These are phyloP conservation scores for Lordiphosa stackelbergi DNA, from an alignment of 1,140 invertebrate genomes.

Conservation along the genomic window DNA sequence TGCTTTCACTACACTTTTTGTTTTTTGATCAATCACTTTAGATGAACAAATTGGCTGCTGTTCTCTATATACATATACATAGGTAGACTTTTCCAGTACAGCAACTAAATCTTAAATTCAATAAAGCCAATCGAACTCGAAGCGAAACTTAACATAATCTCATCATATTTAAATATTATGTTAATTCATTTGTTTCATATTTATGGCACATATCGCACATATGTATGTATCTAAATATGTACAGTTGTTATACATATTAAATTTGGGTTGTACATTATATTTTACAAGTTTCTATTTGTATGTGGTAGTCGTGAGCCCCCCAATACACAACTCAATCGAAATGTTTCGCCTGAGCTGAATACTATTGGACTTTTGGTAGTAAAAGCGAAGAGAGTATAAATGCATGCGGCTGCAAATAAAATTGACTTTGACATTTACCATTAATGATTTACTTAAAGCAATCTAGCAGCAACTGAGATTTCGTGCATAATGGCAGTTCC, in stretches of 20 bases:
- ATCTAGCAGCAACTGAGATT: constrained; percentile 4
- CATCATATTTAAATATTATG: no score
- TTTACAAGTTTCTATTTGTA: constrained; percentile 49
- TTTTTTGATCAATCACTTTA: constrained; percentile 66
- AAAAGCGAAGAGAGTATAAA: constrained; percentile 22
- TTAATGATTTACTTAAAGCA: constrained; percentile 22
- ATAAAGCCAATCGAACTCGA: background rate
- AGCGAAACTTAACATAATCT: constrained; percentile 32
- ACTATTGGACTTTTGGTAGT: constrained; percentile 6
- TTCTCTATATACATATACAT: no score
- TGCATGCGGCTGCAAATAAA: constrained; percentile 49
- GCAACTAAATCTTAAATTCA: constrained; percentile 12
- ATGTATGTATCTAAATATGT: constrained; percentile 36
- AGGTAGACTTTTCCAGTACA: no score
- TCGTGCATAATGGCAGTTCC: background rate
- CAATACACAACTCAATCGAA: no score
- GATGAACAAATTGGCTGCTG: constrained; percentile 13
- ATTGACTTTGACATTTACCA: constrained; percentile 40
- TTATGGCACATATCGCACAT: constrained; percentile 74
- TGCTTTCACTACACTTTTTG: constrained; percentile 46
- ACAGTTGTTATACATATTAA: constrained; percentile 47
- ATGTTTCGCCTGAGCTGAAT: no score
- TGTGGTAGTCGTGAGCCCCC: background rate
- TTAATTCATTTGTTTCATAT: constrained; percentile 2
- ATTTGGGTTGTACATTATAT: constrained; percentile 55